These are phyloP conservation scores for Pedetes capensis DNA, from an alignment of 2,113 vertebrate genomes.

Conservation along the genomic window DNA sequence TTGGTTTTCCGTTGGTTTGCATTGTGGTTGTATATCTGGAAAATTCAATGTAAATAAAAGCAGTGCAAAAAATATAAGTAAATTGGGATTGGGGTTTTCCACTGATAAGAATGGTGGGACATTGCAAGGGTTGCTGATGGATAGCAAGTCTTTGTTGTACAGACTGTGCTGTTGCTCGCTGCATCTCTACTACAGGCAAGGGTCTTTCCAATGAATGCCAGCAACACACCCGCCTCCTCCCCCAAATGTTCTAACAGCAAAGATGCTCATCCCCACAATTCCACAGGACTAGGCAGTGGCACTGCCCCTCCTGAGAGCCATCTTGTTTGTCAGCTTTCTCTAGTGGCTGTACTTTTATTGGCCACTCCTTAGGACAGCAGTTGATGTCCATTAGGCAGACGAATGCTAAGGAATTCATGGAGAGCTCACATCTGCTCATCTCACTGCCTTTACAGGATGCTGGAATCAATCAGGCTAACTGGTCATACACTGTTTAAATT, in stretches of 20 bases:
- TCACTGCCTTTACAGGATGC: background rate
- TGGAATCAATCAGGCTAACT: background rate
- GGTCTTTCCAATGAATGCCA: background rate
- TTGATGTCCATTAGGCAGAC: background rate
- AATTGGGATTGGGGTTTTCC: background rate
- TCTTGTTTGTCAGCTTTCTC: background rate
- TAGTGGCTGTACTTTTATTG: background rate
- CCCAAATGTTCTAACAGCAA: background rate
- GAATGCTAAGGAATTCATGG: background rate
- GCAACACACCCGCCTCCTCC: background rate
- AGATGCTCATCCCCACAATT: background rate
- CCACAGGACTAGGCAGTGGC: background rate
- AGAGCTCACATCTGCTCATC: background rate
- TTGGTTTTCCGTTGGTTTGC: background rate
- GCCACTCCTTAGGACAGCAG: background rate
- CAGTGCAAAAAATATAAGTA: background rate
- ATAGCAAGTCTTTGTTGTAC: background rate
- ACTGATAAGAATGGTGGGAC: background rate
- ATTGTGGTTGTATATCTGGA: background rate
- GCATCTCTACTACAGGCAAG: background rate
- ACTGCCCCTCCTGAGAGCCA: background rate
- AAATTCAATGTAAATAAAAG: background rate
- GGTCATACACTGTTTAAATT: background rate
- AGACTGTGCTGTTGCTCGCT: background rate
- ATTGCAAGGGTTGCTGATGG: background rate